phyloP scores from a whole-genome alignment of 2,113 vertebrate species.

The Phaetusa simplex region DNA sequence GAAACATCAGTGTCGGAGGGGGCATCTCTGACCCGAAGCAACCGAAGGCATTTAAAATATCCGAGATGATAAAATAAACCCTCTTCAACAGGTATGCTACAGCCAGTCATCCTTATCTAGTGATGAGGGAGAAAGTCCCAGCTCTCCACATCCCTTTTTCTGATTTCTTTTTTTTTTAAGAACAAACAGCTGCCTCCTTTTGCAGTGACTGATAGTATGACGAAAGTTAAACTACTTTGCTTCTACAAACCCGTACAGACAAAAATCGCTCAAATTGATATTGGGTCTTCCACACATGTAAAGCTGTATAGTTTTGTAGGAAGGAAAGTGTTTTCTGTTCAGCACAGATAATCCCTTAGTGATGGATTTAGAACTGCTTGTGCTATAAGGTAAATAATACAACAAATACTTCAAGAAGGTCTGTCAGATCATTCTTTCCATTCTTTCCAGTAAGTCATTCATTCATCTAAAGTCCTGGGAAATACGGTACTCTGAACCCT shows the following conservation, averaged over 20 bases:
- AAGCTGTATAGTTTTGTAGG: not conserved
- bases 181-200: not conserved
- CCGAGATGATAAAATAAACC: not conserved
- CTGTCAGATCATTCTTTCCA: not conserved
- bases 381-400: not conserved
- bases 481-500: not conserved
- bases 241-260: not conserved
- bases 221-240: not conserved
- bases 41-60: not conserved
- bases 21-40: not conserved
- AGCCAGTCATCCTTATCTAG: not conserved
- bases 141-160: not conserved
- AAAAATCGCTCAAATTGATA: not conserved
- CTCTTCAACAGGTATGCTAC: rapidly evolving
- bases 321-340: not conserved
- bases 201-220: not conserved
- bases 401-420: not conserved
- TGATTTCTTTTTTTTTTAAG: not conserved
- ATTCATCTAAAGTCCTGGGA: not conserved
- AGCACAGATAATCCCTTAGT: not conserved
- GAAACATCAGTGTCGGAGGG: no score
- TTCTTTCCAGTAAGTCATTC: not conserved
- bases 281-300: not conserved
- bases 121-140: not conserved
- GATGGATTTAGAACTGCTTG: not conserved